These are phyloP conservation scores for Stenolophus ochropezus DNA, from an alignment of 2,888 invertebrate genomes.

Conservation along the genomic window DNA sequence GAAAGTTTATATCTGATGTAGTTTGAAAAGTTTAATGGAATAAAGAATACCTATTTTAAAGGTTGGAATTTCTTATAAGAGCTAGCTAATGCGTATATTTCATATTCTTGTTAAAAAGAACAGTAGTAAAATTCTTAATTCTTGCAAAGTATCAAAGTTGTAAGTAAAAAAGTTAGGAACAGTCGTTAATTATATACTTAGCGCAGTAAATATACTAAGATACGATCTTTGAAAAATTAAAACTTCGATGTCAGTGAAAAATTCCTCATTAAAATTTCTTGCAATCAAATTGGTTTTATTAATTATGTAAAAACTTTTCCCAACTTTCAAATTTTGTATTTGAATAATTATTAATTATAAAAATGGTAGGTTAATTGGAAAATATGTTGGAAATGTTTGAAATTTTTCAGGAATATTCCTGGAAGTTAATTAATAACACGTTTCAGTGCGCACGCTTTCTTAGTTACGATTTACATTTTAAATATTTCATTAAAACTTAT, in stretches of 20 bases:
- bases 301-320: slow-evolving; percentile 9
- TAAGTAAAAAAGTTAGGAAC: slow-evolving; percentile 11
- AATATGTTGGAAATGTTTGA: slow-evolving; percentile 30
- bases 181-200: slow-evolving; percentile 15
- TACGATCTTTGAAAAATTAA: neutral
- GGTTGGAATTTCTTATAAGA: neutral
- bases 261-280: slow-evolving; percentile 25
- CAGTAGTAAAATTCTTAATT: slow-evolving; percentile 6
- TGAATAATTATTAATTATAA: slow-evolving; percentile 45
- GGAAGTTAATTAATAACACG: slow-evolving; percentile 28
- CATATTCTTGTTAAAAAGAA: neutral
- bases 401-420: slow-evolving; percentile 30
- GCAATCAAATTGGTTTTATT: slow-evolving; percentile 19
- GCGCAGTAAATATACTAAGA: slow-evolving; percentile 1
- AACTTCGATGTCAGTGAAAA: neutral
- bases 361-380: slow-evolving; percentile 24
- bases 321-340: slow-evolving; percentile 43
- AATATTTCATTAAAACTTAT: slow-evolving; percentile 31
- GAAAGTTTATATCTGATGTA: no score
- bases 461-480: slow-evolving; percentile 6
- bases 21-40: no score
- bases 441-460: slow-evolving; percentile 4
- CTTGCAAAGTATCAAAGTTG: neutral
- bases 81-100: neutral
- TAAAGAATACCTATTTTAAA: neutral